Base-by-base conservation (phyloP, 2,113 vertebrate genomes). In the Naja naja region DNA sequence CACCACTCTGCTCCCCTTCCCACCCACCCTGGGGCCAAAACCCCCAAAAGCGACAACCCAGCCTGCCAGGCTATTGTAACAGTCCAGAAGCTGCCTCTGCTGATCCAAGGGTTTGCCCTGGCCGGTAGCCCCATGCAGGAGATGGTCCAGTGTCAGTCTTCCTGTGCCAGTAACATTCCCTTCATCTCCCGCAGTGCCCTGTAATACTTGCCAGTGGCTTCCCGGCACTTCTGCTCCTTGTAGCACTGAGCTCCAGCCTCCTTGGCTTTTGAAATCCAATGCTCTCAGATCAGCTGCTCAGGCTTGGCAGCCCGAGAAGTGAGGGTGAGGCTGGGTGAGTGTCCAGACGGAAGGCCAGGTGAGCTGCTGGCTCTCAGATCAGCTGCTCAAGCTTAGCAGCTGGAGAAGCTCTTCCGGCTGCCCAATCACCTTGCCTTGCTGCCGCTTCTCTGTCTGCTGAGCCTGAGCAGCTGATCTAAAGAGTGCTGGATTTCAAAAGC, bases 141-240 rank as follows among this genome's bases (percentile, higher is more conserved):
- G 89, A 97, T 92, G 96, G 97, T 55, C 56, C 91, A 90, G 89
- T 49, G 96, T 94, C 47, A 96, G 86, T n/a, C 30, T 53, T 27
- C 87, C 95, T 97, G 96, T 96, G 95, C 98, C 95, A 98, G 97
- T 95, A 97, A 98, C 96, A 99, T 97, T 92, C 98, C 98, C 97
- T 99, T 99, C 91, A 99, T 98, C 98, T 99, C 99, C 96, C 99
- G 98, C 96, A 99, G 95, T 74, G 99, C 99, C 93, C 99, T 98
- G 97, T 99, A 99, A 94, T 99, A 99, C 97, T 99, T 99, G 96
- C 99, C 99, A 93, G 99, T 99, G 97, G 99, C 99, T 96, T 99
- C 99, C 88, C 99, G 98, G 98, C 99, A 99, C 98, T 99, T 99
- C 43, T 43, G 2, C 95, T 99, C 99, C 97, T 99, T 99, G 98